phyloP scores from a whole-genome alignment of 2,888 invertebrate species.

The Chirona hameri region DNA sequence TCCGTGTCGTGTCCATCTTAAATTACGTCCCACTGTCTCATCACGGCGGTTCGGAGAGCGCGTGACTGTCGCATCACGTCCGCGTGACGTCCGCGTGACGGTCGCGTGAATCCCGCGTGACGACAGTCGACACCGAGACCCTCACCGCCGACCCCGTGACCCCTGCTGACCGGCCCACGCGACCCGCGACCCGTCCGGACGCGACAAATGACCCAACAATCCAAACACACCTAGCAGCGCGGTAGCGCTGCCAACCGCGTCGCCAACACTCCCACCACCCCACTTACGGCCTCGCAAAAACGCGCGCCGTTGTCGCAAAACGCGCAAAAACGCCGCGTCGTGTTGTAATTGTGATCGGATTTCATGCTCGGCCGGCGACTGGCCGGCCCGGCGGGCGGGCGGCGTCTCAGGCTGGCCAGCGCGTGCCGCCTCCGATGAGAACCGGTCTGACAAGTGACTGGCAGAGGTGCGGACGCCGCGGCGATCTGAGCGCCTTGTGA shows the following conservation, averaged over 20 bases:
- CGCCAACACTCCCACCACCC: background rate
- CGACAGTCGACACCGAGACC: background rate
- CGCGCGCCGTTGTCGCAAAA: background rate
- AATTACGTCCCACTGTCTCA: too few relatives aligned
- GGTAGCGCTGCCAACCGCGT: background rate
- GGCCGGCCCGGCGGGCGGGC: background rate
- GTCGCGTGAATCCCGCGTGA: background rate
- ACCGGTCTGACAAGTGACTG: too few relatives aligned
- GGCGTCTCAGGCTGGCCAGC: background rate
- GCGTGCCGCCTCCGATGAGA: too few relatives aligned
- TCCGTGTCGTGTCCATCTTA: background rate
- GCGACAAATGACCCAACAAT: background rate
- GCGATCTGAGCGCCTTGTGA: too few relatives aligned
- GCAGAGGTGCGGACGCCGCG: too few relatives aligned
- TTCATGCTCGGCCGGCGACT: background rate
- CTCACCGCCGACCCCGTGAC: background rate
- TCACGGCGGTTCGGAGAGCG: too few relatives aligned
- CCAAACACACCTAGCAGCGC: background rate
- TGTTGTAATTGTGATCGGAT: background rate
- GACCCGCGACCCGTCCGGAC: background rate
- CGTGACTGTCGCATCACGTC: too few relatives aligned
- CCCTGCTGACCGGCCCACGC: background rate
- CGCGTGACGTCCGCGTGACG: background rate
- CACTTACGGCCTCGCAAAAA: background rate
- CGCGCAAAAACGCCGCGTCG: background rate